phyloP scores from a whole-genome alignment of 2,888 invertebrate species.

The Barypeithes pellucidus region DNA sequence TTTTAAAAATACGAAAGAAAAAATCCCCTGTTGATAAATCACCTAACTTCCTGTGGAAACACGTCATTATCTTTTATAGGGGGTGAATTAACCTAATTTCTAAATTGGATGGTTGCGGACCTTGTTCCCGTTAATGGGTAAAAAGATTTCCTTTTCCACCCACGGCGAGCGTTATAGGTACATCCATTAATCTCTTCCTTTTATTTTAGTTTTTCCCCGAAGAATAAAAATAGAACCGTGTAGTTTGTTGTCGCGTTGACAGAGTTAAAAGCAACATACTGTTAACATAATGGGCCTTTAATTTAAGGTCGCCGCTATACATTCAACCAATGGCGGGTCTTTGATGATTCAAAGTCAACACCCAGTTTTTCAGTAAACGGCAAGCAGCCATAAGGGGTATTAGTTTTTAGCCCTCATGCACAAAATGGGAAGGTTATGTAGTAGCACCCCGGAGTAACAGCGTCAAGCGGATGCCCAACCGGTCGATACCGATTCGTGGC shows the following conservation, averaged over 20 bases:
- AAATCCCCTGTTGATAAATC: constrained; percentile 7
- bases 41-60: constrained; percentile 12
- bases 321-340: too few relatives aligned
- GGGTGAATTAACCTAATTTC: constrained; percentile 19
- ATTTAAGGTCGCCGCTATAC: too few relatives aligned
- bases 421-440: too few relatives aligned
- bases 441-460: too few relatives aligned
- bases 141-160: constrained; percentile 6
- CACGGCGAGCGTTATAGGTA: neutral
- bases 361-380: too few relatives aligned
- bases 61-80: constrained; percentile 2
- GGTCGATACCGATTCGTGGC: too few relatives aligned
- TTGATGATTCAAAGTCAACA: too few relatives aligned
- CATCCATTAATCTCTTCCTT: neutral
- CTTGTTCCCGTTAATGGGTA: constrained; percentile 15
- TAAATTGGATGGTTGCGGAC: constrained; percentile 9
- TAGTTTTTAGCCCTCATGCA: too few relatives aligned
- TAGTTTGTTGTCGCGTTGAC: neutral
- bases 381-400: too few relatives aligned
- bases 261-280: too few relatives aligned
- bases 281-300: too few relatives aligned
- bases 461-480: too few relatives aligned
- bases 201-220: neutral
- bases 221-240: neutral
- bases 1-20: neutral